Evolutionary conservation across 2,888 invertebrate genomes (phyloP), one percentile per base, ranked within the genome.

Genomic region (Oscheius sp.): DNA sequence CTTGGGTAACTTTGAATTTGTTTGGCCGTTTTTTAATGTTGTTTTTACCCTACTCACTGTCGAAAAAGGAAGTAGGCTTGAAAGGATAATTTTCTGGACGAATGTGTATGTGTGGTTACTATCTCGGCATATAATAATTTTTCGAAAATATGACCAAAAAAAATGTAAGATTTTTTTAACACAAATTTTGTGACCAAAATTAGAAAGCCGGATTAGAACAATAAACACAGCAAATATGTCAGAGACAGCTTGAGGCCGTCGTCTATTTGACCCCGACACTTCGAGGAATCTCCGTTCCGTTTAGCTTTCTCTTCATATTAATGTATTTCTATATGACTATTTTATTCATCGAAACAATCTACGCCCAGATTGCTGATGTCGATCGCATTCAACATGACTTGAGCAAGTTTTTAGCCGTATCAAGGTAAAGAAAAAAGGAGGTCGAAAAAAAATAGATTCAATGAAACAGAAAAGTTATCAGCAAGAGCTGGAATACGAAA

Each of bases 381-480:
- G 75, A 77, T 50, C 49, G 77, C 24, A 51, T 77, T 67, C 66
- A 72, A 26, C 75, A 75, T 56, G 77, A 77, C 44, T 62, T 77
- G 22, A 68, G 72, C 12, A 70, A 68, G 47, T 77, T 77, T 64
- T 51, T 77, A 56, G 69, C 72, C 0, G 59, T 75, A 56, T 68
- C 77, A 0, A 73, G 77, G 77, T 77, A 32, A 50, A n/a, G 5
- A 8, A 4, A 9, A 14, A 22, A 4, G 1, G 17, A 1, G 26
- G 2, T 9, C 9, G n/a, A 24, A 28, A 66, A 0, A 12, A 1
- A 63, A 14, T 59, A 75, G 76, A 47, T 71, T 30, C 59, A 74
- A 76, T 47, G 74, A 76, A 38, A 74, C 74, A 1, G 71, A 76
- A 41, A 76, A 76, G 36, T 61, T 64, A 2, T 45, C 61, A 41